A percentile compares a stretch with the other conserved stretches of the same genome.
These are phyloP conservation scores for Agrochola macilenta DNA, from an alignment of 2,888 invertebrate species.

Conservation along the genomic window DNA sequence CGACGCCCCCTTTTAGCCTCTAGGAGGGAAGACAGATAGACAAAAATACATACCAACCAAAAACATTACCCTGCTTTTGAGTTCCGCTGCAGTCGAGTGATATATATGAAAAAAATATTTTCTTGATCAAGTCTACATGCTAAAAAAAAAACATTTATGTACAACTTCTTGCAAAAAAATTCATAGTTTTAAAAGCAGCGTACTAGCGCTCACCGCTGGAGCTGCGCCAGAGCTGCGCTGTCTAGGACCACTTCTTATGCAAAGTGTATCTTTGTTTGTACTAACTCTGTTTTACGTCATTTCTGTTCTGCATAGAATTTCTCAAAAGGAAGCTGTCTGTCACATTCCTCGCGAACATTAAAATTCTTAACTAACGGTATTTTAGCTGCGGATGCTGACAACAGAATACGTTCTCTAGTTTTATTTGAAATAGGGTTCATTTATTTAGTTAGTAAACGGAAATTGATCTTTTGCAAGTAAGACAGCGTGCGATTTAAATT, in stretches of 20 bases:
- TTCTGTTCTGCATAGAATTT: slow-evolving; percentile 43
- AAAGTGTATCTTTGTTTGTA: slow-evolving; percentile 59
- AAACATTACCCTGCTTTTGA: no score
- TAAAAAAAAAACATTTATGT: no score
- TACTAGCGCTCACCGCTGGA: slow-evolving; percentile 34
- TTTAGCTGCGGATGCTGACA: slow-evolving; percentile 45
- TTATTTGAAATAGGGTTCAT: slow-evolving; percentile 33
- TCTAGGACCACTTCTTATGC: slow-evolving; percentile 60
- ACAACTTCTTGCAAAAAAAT: neutral
- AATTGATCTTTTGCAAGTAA: slow-evolving; percentile 9
- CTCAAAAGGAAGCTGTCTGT: slow-evolving; percentile 63
- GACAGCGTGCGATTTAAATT: slow-evolving; percentile 1
- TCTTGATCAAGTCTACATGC: neutral
- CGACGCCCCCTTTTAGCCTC: neutral
- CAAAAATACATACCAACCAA: neutral
- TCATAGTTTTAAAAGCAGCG: slow-evolving; percentile 24
- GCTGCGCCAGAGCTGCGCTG: slow-evolving; percentile 33
- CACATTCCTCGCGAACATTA: slow-evolving; percentile 53
- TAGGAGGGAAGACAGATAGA: neutral
- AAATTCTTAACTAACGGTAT: slow-evolving; percentile 48
- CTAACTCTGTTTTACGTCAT: slow-evolving; percentile 60
- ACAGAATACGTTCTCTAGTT: slow-evolving; percentile 31
- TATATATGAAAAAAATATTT: neutral
- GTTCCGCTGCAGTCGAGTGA: neutral
- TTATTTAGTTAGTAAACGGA: slow-evolving; percentile 38